These are phyloP conservation scores for Baryphthengus martii DNA, from an alignment of 2,113 vertebrate species.

Conservation along the genomic window DNA sequence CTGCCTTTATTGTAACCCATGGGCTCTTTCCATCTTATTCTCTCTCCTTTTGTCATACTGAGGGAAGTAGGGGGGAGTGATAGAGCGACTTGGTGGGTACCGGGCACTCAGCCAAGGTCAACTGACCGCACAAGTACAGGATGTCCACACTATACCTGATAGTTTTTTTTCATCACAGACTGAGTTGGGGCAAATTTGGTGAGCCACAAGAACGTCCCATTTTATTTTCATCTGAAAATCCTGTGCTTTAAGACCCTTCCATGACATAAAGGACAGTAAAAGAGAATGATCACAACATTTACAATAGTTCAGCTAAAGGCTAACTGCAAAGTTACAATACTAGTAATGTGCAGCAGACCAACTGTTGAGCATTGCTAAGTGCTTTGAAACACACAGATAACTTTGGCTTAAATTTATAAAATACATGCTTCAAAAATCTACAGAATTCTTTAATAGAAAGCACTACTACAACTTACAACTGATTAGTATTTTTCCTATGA, in stretches of 20 bases:
- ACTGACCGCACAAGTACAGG: too few species aligned
- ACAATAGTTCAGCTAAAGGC: not conserved
- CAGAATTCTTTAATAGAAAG: not conserved
- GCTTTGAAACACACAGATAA: not conserved
- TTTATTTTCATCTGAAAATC: not conserved
- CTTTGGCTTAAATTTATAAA: not conserved
- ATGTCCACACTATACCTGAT: not conserved
- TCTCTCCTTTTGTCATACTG: too few species aligned
- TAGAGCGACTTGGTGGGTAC: too few species aligned
- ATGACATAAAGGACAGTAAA: not conserved
- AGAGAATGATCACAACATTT: not conserved
- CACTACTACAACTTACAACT: not conserved
- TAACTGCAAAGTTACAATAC: not conserved
- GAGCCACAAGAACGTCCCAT: not conserved
- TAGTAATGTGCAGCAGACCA: not conserved
- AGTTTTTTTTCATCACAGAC: not conserved
- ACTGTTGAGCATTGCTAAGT: not conserved
- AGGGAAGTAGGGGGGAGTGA: too few species aligned
- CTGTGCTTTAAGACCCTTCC: not conserved
- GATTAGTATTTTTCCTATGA: not conserved
- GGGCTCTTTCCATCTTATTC: too few species aligned
- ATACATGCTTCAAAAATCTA: not conserved
- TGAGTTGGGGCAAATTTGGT: not conserved
- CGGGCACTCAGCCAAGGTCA: too few species aligned
- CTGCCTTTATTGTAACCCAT: too few species aligned